A percentile compares a stretch with the other conserved stretches of the same genome.
Conservation (phyloP, 35 echinoderm and acorn worm genomes). For the Ptychodera flava region DNA sequence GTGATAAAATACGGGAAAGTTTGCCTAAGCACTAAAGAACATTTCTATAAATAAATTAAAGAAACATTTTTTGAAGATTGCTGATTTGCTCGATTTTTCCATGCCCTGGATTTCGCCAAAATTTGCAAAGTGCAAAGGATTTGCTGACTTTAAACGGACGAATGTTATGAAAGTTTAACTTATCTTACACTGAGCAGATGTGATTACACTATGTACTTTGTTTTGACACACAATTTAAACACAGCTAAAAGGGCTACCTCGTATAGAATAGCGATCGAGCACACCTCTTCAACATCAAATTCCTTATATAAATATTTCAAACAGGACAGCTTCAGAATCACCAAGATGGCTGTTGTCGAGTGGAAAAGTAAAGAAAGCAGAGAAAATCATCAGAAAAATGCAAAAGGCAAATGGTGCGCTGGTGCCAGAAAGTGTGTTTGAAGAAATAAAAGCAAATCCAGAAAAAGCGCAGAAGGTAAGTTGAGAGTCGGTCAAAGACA, state of each 20-base stretch:
- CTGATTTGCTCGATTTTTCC: background rate
- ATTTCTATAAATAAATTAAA: background rate
- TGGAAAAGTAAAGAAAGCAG: slow-evolving; percentile 18
- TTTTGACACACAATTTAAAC: background rate
- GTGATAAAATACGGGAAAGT: background rate
- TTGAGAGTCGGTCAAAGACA: too few species aligned
- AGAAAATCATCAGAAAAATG: slow-evolving; percentile 49
- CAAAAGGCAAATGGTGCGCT: slow-evolving; percentile 43
- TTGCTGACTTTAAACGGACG: background rate
- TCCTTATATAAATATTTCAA: background rate
- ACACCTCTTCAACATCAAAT: background rate
- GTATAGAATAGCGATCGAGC: background rate
- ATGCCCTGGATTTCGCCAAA: background rate
- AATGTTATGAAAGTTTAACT: background rate
- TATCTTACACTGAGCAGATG: background rate
- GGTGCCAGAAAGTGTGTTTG: slow-evolving; percentile 36
- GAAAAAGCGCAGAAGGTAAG: too few species aligned
- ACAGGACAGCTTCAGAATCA: slow-evolving; percentile 52
- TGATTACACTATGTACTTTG: background rate
- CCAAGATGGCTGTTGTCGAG: slow-evolving; percentile 47
- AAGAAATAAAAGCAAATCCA: slow-evolving; percentile 31
- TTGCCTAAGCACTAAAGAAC: background rate
- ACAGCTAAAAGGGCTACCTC: background rate
- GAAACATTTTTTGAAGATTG: background rate
- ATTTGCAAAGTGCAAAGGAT: background rate